phyloP scores from a whole-genome alignment of 2,888 invertebrate species.

The Lepidonotus clava region DNA sequence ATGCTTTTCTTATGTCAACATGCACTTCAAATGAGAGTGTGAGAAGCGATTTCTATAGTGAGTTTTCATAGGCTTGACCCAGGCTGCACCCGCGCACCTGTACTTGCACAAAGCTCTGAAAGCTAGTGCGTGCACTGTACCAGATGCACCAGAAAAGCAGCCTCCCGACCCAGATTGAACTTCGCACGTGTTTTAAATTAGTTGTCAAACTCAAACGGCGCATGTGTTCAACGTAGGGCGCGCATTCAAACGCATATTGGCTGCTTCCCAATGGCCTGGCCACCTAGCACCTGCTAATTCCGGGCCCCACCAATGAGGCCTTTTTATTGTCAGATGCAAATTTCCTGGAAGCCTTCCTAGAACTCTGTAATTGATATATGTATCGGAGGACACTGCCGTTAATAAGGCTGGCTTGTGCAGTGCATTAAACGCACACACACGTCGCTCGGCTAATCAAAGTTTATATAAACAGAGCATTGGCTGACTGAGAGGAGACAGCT shows the following conservation, averaged over 20 bases:
- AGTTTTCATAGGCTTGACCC: constrained; percentile 34
- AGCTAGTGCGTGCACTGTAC: background rate
- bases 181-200: constrained; percentile 44
- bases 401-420: background rate
- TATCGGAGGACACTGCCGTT: background rate
- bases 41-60: constrained; percentile 26
- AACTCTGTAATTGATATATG: constrained; percentile 18
- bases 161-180: background rate
- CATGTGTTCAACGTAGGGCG: background rate
- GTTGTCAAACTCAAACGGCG: background rate
- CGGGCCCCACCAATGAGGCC: background rate
- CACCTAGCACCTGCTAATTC: background rate
- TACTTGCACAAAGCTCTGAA: constrained; percentile 5
- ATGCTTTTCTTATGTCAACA: constrained; percentile 48
- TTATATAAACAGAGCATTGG: background rate
- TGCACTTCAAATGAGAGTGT: constrained; percentile 44
- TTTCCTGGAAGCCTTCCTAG: background rate
- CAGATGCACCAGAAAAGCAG: constrained; percentile 26
- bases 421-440: background rate
- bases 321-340: background rate
- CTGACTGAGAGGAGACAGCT: background rate
- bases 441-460: background rate
- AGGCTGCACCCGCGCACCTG: constrained; percentile 14
- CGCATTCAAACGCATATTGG: background rate
- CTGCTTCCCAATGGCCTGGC: background rate